These are phyloP conservation scores for Caranx melampygus DNA, from an alignment of 2,113 vertebrate species.

Conservation along the genomic window DNA sequence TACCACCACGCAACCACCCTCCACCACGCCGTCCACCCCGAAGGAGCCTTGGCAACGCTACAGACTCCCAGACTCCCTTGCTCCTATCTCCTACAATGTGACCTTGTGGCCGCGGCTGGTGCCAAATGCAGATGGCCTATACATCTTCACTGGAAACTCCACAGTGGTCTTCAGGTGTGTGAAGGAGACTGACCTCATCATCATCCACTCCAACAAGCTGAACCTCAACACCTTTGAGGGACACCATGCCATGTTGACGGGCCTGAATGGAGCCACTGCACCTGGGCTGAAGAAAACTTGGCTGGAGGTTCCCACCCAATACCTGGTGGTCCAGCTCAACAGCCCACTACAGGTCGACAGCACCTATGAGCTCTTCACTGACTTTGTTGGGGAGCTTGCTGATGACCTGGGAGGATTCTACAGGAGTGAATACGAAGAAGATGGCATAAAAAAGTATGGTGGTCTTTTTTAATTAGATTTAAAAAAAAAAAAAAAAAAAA, in stretches of 20 bases:
- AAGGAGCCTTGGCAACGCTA: constrained; percentile 83
- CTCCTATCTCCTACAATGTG: constrained; percentile 84
- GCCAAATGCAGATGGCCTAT: constrained; percentile 22
- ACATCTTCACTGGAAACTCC: constrained; percentile 87
- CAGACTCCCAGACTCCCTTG: constrained; percentile 85
- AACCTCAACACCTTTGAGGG: constrained; percentile 76
- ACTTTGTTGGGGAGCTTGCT: constrained; percentile 87
- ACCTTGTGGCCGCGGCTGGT: constrained; percentile 85
- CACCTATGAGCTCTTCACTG: constrained; percentile 82
- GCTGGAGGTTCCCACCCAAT: constrained; percentile 84
- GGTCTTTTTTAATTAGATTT: background rate
- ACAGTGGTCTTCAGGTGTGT: constrained; percentile 84
- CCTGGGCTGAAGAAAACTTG: constrained; percentile 69
- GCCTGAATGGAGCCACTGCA: fast-evolving
- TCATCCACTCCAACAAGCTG: constrained; percentile 93
- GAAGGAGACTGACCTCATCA: constrained; percentile 84
- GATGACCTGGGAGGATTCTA: constrained; percentile 94
- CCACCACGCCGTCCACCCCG: background rate
- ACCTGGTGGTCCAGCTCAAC: constrained; percentile 86
- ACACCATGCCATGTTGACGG: constrained; percentile 38
- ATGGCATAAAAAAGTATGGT: constrained; percentile 78
- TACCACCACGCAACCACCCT: fast-evolving
- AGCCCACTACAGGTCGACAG: constrained; percentile 36
- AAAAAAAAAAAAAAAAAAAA: no score
- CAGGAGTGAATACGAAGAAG: constrained; percentile 89